phyloP scores from a whole-genome alignment of 2,888 invertebrate species.

The Brenthis daphne region DNA sequence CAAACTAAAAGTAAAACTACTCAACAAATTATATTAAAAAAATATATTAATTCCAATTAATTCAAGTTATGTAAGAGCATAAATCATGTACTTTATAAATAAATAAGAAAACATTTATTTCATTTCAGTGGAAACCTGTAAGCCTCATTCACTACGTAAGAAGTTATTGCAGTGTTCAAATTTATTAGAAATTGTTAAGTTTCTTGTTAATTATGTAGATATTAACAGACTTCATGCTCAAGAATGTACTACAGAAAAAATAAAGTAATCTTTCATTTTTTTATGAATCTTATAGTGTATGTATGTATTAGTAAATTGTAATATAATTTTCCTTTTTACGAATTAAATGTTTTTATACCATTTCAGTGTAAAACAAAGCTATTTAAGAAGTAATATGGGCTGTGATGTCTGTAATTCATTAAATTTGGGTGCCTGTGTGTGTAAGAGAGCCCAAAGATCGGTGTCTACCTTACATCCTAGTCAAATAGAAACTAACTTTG shows the following conservation, averaged over 20 bases:
- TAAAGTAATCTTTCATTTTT: conserved; percentile 48
- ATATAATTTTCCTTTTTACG: not conserved
- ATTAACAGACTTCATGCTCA: conserved; percentile 57
- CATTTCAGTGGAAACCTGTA: conserved; percentile 73
- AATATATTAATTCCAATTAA: not conserved
- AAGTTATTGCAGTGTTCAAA: conserved; percentile 68
- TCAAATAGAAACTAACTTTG: conserved; percentile 46
- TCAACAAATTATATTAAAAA: not conserved
- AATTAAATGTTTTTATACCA: not conserved
- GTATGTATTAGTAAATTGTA: not conserved
- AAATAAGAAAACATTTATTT: not conserved
- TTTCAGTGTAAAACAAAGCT: conserved; percentile 11
- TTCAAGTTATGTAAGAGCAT: not conserved
- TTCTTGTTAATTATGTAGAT: conserved; percentile 62
- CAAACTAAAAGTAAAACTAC: not conserved
- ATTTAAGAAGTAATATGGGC: not conserved
- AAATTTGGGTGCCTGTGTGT: conserved; percentile 52
- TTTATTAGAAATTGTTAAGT: conserved; percentile 67
- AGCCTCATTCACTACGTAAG: conserved; percentile 63
- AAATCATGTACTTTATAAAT: not conserved
- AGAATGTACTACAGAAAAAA: conserved; percentile 48
- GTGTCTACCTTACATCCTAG: conserved; percentile 25
- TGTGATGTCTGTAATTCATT: conserved; percentile 59
- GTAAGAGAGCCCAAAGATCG: conserved; percentile 42
- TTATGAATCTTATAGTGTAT: not conserved